Evolutionary conservation across 2,113 vertebrate genomes (phyloP).

Genomic region (Nibea albiflora): DNA sequence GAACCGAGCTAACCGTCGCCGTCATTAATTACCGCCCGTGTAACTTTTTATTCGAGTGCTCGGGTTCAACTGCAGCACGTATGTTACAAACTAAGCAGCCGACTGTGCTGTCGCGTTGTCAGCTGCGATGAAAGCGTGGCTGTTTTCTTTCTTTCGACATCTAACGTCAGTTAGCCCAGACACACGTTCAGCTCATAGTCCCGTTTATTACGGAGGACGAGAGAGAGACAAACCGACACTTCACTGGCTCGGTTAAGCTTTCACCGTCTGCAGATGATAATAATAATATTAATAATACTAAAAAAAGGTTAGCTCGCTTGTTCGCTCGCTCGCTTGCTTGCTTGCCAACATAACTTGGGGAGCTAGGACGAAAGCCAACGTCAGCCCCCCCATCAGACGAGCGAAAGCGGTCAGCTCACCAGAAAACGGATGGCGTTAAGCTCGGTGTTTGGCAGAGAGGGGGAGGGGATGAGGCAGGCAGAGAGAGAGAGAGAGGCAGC

Average conservation of each 20-base stretch:
- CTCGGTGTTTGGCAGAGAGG: constrained; percentile 73
- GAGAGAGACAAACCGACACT: neutral
- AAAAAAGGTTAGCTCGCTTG: no score
- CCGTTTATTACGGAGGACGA: neutral
- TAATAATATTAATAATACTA: no score
- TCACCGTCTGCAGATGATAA: neutral
- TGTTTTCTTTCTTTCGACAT: constrained; percentile 25
- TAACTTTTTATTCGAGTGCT: constrained; percentile 23
- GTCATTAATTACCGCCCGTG: neutral
- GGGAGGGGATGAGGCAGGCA: constrained; percentile 74
- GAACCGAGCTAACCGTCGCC: neutral
- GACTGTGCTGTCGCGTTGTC: neutral
- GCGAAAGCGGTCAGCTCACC: constrained; percentile 59
- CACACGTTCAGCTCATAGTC: constrained; percentile 46
- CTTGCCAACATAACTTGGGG: constrained; percentile 43
- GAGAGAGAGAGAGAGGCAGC: constrained; percentile 38
- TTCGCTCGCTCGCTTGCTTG: neutral
- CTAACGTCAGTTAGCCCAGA: constrained; percentile 36
- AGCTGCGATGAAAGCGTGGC: neutral
- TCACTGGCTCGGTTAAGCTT: neutral
- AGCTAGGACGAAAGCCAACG: constrained; percentile 52
- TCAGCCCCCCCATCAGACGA: constrained; percentile 51
- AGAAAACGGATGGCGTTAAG: constrained; percentile 58
- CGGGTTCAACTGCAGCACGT: no score
- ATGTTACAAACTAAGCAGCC: neutral